Evolutionary conservation across 1,140 invertebrate genomes (phyloP), one percentile per base, ranked within the genome.

Genomic region (Holcopasites calliopsidis): DNA sequence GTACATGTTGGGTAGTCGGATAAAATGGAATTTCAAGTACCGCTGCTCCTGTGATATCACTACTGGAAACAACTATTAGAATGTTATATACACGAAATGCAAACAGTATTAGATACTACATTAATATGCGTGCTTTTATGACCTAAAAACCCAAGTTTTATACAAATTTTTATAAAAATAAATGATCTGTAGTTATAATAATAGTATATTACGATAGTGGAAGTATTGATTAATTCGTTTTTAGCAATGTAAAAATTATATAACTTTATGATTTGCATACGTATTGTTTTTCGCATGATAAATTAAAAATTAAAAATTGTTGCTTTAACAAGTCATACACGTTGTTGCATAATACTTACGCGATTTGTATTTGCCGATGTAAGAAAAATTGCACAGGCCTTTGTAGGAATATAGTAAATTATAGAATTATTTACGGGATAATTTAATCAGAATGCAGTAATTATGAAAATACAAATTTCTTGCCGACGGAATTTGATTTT

Each of bases 141-240:
- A 33, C 8, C 18, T 33, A 33, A 33, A 57, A 4, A 57, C 33
- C 31, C 18, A 33, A n/a, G 18, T n/a, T 26, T 40, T 23, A 16
- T 44, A 42, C 18, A 50, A n/a, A 28, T 3, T 7, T 42, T 61
- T 61, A 42, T 26, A 28, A 61, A 55, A 61, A 61, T 61, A 61
- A 61, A 61, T 10, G 0, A 18, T 44, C 5, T 31, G 21, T 23
- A 2, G 5, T 6, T 35, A 35, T 21, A 35, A 57, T 33, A 33
- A 11, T 58, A 16, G n/a, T 7, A 5, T 58, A 0, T 1, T 35
- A 6, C n/a, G n/a, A 16, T 0, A n/a, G 11, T 7, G 8, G 28
- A 57, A 33, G 13, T 35, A 57, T 58, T 58, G 10, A 7, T 58
- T 18, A 1, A 18, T 47, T 3, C 16, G n/a, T 47, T 38, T 38